Conservation (phyloP, 2,113 vertebrate genomes). For the Cephalopholis sonnerati region DNA sequence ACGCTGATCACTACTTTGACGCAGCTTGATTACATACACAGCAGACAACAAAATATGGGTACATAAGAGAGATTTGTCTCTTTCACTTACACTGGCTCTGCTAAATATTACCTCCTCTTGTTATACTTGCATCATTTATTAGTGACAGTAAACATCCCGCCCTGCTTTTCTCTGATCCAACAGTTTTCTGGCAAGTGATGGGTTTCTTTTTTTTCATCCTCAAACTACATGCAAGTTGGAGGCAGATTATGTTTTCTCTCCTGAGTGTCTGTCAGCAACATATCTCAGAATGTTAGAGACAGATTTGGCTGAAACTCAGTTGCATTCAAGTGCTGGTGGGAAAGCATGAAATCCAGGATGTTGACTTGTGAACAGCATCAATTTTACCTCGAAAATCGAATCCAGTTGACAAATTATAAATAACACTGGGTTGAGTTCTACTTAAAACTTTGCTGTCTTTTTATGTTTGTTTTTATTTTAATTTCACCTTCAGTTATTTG, state of each 20-base stretch:
- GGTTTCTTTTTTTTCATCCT: neutral
- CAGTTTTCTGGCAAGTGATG: neutral
- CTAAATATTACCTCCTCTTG: neutral
- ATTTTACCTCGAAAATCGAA: neutral
- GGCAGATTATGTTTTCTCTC: constrained; percentile 1
- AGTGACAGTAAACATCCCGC: constrained; percentile 4
- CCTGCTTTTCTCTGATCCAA: neutral
- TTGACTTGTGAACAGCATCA: neutral
- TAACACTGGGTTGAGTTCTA: neutral
- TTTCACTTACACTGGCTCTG: neutral
- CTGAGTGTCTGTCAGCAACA: neutral
- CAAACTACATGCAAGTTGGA: neutral
- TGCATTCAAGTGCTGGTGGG: neutral
- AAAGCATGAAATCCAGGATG: neutral
- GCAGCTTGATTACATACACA: neutral
- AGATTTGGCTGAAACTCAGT: neutral
- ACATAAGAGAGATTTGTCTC: neutral
- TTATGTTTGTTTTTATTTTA: neutral
- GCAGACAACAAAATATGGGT: neutral
- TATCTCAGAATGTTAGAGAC: neutral
- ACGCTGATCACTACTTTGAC: neutral
- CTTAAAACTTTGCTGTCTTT: neutral
- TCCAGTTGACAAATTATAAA: neutral
- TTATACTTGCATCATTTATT: neutral
- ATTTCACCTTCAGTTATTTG: neutral